Evolutionary conservation across 1,140 invertebrate genomes (phyloP), one percentile per base, ranked within the genome.

Genomic region (Drosophila sucinea): DNA sequence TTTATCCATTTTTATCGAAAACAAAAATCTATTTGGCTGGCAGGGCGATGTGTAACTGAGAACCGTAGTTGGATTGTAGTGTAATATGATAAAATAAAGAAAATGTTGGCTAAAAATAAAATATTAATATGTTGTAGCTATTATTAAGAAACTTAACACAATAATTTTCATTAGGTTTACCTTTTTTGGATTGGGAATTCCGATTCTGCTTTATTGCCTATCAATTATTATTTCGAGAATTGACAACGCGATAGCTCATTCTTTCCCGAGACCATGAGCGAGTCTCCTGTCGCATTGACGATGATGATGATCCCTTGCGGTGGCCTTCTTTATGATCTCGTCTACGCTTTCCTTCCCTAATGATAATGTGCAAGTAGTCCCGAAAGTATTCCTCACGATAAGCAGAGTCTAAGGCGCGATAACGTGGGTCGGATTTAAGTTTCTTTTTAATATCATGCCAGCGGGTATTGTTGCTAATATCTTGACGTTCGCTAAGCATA

Each of bases 381-480:
- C 96, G 94, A 92, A 99, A 99, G 94, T 97, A 98, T 92, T 99
- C 98, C 93, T 99, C 98, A 1, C 97, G 93, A 41, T 96, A 93
- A 1, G 94, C 96, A n/a, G 97, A 97, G 33, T 99, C 98, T 1
- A 99, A 96, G 8, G 96, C 95, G 90, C 98, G 97, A 93, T 99
- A 99, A 23, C 98, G 94, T 35, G 96, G 92, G 93, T 99, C 98
- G 5, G 94, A 93, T 85, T 99, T 97, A 32, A 99, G 93, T 81
- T 96, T 97, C 92, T 99, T 98, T 93, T 99, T 99, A n/a, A 97
- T 95, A 67, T 99, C 98, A 54, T 95, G 94, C 98, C 98, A 99
- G 38, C 97, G 95, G 6, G 97, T 95, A 92, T 98, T 96, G 10
- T 97, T 95, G 89, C 98, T 97, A 47, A 97, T 95, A 35, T 95